phyloP scores from a whole-genome alignment of 1,140 invertebrate species.

The Drosophila paulistorum region DNA sequence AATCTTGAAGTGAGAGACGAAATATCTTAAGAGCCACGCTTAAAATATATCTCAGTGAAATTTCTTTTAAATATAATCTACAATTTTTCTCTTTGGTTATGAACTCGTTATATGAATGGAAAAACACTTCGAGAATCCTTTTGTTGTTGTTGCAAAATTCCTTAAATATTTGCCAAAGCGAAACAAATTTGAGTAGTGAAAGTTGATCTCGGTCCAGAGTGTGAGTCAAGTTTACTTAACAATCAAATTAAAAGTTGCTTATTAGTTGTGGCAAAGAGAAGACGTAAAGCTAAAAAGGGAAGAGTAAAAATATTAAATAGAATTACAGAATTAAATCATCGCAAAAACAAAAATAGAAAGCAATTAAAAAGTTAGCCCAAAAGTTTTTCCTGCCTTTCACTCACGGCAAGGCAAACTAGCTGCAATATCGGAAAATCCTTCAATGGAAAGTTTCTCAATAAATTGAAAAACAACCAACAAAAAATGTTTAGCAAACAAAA shows the following conservation, averaged over 20 bases:
- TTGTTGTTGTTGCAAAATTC: not conserved
- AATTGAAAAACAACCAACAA: constrained; percentile 8
- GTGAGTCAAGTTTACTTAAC: constrained; percentile 2
- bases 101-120: not conserved
- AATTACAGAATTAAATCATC: constrained; percentile 22
- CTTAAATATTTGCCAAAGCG: not conserved
- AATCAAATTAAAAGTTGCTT: constrained; percentile 19
- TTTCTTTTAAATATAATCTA: not conserved
- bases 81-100: not conserved
- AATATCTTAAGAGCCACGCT: not conserved
- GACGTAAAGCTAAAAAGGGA: not conserved
- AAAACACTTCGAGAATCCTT: not conserved
- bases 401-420: constrained; percentile 17
- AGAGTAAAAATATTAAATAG: constrained; percentile 14
- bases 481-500: constrained; percentile 21
- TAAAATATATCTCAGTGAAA: not conserved
- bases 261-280: constrained; percentile 3
- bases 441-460: constrained; percentile 18
- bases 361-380: constrained; percentile 15
- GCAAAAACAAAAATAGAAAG: constrained; percentile 12
- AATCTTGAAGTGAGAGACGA: not conserved
- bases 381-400: constrained; percentile 1
- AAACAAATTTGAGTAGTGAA: not conserved
- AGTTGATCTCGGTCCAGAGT: not conserved
- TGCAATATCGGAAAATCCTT: constrained; percentile 14